phyloP scores from a whole-genome alignment of 2,113 vertebrate species.

The Siphamia tubifer region DNA sequence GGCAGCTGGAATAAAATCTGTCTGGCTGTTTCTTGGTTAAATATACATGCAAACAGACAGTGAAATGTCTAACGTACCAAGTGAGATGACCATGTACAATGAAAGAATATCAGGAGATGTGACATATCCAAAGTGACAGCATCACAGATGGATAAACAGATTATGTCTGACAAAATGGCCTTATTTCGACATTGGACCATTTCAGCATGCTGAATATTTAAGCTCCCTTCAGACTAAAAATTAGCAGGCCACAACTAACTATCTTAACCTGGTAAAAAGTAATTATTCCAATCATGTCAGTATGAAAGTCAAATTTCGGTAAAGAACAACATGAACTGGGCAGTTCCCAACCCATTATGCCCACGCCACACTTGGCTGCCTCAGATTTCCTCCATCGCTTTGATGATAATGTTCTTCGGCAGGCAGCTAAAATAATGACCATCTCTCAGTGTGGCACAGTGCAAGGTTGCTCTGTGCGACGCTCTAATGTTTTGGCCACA shows the following conservation, averaged over 20 bases:
- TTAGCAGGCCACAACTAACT: conserved; percentile 57
- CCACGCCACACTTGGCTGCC: conserved; percentile 59
- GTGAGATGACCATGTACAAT: background rate
- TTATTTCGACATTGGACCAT: conserved; percentile 54
- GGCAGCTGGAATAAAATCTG: too few relatives aligned
- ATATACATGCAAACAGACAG: too few relatives aligned
- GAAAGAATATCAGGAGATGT: conserved; percentile 10
- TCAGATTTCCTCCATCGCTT: conserved; percentile 60
- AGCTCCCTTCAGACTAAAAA: conserved; percentile 18
- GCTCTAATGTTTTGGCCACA: conserved; percentile 40
- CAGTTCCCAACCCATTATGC: conserved; percentile 49
- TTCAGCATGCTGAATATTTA: conserved; percentile 8
- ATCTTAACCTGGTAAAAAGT: conserved; percentile 16
- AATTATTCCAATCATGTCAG: conserved; percentile 83
- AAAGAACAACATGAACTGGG: conserved; percentile 40
- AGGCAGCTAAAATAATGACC: conserved; percentile 63
- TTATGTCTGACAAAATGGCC: conserved; percentile 52
- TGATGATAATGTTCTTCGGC: conserved; percentile 71
- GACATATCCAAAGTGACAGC: conserved; percentile 41
- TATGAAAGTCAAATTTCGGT: conserved; percentile 55
- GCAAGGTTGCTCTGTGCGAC: conserved; percentile 21
- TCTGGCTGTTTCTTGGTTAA: too few relatives aligned
- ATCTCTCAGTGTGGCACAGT: conserved; percentile 30
- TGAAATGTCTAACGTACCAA: background rate
- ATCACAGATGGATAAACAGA: conserved; percentile 60